Evolutionary conservation across 2,888 invertebrate species (phyloP), one percentile per base, ranked within the genome.

Genomic region (Malthinus flaveolus): DNA sequence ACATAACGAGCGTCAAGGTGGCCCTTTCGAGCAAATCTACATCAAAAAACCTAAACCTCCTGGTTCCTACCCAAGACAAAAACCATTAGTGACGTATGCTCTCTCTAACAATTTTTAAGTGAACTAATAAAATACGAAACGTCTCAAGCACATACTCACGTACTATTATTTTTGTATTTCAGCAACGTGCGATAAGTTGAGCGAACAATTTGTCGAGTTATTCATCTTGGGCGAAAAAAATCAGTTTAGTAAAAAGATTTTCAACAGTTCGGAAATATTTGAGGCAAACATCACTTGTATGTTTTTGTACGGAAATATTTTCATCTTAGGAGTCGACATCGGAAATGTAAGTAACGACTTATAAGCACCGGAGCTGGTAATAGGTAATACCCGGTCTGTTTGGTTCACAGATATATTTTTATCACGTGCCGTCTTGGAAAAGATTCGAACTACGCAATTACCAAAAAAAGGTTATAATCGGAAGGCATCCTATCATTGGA

Each of bases 351-450:
- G 75, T 72, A n/a, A n/a, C 37, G 37, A 7, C 11, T 37, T n/a
- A n/a, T 37, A 10, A 37, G 11, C n/a, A 6, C 11, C 8, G 11
- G 37, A 10, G 11, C 8, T n/a, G 37, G 8, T 9, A 37, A 37
- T n/a, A 10, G 6, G 37, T 9, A 7, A 9, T 9, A 37, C 11
- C 45, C 8, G 7, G 23, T 23, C 23, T 23, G 2, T 23, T 23
- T 23, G 44, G 11, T 35, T 62, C 68, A 42, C 54, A 77, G 77
- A 70, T 78, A 3, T 78, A 78, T 61, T 74, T 77, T 55, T 78
- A 78, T 48, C 73, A 75, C 52, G 71, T 78, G 12, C 68, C 71
- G 9, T 74, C 73, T 10, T 78, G 78, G 78, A 78, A 76, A 68
- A 71, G 71, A 31, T 74, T 78, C 47, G 73, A 76, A 56, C 67